Evolutionary conservation across 1,140 invertebrate species (phyloP), one percentile per base, ranked within the genome.

Genomic region (Tenebrio molitor): DNA sequence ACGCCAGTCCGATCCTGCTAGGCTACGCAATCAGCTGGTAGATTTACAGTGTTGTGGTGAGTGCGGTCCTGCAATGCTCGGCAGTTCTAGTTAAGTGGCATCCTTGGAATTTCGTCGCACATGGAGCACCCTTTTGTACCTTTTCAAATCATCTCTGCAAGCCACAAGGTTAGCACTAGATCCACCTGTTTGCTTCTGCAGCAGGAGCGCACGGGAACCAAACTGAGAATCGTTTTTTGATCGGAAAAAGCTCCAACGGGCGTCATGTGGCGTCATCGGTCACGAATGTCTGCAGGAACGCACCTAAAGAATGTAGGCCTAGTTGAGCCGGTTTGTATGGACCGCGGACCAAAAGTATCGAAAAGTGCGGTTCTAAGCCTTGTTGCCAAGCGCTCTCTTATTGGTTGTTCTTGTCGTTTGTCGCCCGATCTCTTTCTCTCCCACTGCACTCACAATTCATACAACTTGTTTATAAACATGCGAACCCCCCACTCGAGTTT

Each of bases 381-480:
- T 73, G 72, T 73, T 73, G 53, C 72, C 66, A 73, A 62, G 72
- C 72, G 58, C 50, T 50, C 66, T 69, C 66, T 39, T 53, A 69
- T 69, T 69, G 66, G 66, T 39, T 69, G 36, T 69, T 69, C 64
- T 66, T 66, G 64, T 66, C 64, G 19, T 44, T 44, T 42, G 36
- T 66, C 64, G 42, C 42, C 21, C 64, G 64, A 66, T 66, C 64
- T 66, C 64, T 66, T 41, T 66, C 64, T 66, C 36, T 58, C 50
- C 23, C 23, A 58, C 50, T 66, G 42, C 25, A 66, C 19, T 23
- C 16, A 65, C 36, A 71, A 25, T 64, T 39, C 19, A 71, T 36
- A 50, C 70, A 50, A 72, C 19, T 72, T 72, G 70, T 72, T 72
- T 66, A 72, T 66, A 72, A 72, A 72, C 70, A 72, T 72, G 41